Percentiles rank a stretch among this genome's conserved stretches.
Evolutionary conservation across 2,888 invertebrate species (phyloP).

Genomic region (Ectemnius cavifrons): DNA sequence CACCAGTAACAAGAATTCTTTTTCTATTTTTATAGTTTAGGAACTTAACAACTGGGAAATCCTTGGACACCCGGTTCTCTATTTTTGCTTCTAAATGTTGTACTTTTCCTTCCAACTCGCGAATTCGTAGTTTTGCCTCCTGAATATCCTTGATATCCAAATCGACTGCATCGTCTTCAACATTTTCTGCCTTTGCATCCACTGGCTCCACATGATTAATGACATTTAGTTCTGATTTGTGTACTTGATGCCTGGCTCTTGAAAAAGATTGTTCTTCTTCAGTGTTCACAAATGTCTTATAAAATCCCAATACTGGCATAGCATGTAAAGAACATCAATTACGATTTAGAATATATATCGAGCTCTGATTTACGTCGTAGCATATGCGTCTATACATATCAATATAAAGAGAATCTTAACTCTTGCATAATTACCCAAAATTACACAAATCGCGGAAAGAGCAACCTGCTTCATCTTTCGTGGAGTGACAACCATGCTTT

Average conservation of each 20-base stretch:
- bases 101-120: slow-evolving; percentile 86
- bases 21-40: slow-evolving; percentile 94
- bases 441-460: slow-evolving; percentile 68
- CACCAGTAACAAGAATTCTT: slow-evolving; percentile 96
- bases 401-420: background rate
- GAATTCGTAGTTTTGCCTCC: slow-evolving; percentile 83
- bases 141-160: slow-evolving; percentile 79
- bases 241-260: slow-evolving; percentile 40
- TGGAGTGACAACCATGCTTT: slow-evolving; percentile 70
- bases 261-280: slow-evolving; percentile 67
- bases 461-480: slow-evolving; percentile 75
- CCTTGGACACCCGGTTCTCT: slow-evolving; percentile 82
- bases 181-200: slow-evolving; percentile 42
- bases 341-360: background rate
- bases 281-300: slow-evolving; percentile 75
- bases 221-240: slow-evolving; percentile 20
- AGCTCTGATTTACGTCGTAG: background rate
- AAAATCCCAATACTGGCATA: slow-evolving; percentile 76
- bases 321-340: slow-evolving; percentile 1
- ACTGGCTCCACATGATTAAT: slow-evolving; percentile 28
- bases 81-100: slow-evolving; percentile 85
- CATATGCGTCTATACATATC: too few relatives aligned
- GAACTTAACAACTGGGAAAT: slow-evolving; percentile 94
- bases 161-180: slow-evolving; percentile 44
- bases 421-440: slow-evolving; percentile 68